phyloP scores from a whole-genome alignment of 2,113 vertebrate species.

The Pteruthius melanotis region DNA sequence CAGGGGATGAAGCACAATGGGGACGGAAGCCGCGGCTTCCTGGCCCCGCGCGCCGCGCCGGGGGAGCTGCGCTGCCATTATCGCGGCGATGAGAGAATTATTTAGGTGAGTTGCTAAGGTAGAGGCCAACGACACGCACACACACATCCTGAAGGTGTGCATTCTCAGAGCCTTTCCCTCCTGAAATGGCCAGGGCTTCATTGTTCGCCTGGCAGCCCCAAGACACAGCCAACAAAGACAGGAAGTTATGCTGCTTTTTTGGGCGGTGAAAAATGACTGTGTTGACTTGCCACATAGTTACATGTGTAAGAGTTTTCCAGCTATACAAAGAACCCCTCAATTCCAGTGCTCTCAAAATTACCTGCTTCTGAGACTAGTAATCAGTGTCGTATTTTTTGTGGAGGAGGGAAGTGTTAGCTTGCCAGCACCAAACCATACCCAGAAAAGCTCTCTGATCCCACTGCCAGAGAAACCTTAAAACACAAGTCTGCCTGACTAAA shows the following conservation, averaged over 20 bases:
- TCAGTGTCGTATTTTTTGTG: not conserved
- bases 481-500: not conserved
- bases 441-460: not conserved
- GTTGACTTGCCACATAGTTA: not conserved
- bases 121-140: not conserved
- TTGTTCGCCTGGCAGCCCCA: not conserved
- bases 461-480: not conserved
- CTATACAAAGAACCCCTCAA: not conserved
- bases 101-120: not conserved
- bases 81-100: not conserved
- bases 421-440: not conserved
- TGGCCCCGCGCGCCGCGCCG: accelerated
- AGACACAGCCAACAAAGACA: constrained; percentile 30
- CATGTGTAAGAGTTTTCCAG: not conserved
- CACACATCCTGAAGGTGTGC: constrained; percentile 34
- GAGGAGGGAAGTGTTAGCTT: not conserved
- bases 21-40: not conserved
- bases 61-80: not conserved
- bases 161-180: not conserved
- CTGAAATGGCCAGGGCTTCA: not conserved
- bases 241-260: constrained; percentile 46
- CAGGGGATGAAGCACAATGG: not conserved
- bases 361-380: not conserved
- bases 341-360: not conserved
- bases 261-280: not conserved